phyloP scores from a whole-genome alignment of 2,113 vertebrate species.

The Recurvirostra avosetta region DNA sequence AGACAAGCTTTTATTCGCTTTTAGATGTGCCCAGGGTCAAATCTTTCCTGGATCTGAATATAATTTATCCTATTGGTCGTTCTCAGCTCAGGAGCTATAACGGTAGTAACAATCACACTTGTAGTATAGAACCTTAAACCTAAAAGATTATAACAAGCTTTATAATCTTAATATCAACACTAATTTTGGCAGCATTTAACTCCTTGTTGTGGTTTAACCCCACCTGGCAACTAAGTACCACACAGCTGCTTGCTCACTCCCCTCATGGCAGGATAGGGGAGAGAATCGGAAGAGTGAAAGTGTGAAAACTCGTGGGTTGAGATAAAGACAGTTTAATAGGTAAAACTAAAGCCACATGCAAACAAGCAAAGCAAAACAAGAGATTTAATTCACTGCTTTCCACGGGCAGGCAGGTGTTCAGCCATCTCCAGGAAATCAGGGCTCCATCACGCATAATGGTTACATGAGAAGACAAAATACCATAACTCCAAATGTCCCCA shows the following conservation, averaged over 20 bases:
- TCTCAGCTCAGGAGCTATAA: not conserved
- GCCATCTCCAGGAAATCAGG: not conserved
- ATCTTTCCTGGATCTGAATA: not conserved
- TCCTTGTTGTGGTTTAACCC: not conserved
- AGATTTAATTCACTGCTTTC: not conserved
- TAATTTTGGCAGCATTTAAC: not conserved
- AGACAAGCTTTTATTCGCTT: conserved; percentile 1
- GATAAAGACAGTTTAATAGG: not conserved
- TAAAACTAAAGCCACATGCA: not conserved
- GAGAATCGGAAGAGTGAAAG: not conserved
- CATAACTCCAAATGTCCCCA: not conserved
- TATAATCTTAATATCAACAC: not conserved
- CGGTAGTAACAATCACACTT: not conserved
- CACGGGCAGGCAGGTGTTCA: not conserved
- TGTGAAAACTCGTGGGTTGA: not conserved
- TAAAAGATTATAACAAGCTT: not conserved
- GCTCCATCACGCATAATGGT: not conserved
- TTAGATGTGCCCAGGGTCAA: not conserved
- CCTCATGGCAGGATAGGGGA: not conserved
- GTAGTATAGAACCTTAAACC: not conserved
- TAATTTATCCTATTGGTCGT: not conserved
- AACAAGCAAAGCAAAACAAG: not conserved
- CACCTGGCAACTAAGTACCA: not conserved
- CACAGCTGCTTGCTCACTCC: not conserved
- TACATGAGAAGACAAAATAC: not conserved